Evolutionary conservation across 1,140 invertebrate species (phyloP), one percentile per base, ranked within the genome.

Genomic region (Sycophaga agraensis): DNA sequence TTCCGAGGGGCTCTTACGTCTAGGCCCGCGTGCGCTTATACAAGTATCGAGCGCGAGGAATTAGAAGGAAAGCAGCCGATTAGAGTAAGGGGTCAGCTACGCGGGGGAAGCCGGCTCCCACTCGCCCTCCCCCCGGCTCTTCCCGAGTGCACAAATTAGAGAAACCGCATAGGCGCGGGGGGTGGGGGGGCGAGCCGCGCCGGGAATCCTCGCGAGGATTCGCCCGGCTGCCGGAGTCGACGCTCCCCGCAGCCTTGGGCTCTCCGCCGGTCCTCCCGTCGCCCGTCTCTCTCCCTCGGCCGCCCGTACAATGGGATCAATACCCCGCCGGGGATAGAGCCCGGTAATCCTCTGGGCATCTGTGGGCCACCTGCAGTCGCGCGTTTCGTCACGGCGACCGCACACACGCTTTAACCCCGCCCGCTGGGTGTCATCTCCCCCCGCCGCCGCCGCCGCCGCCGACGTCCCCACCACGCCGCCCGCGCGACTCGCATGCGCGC

Each of bases 301-400:
- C 31, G 4, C 19, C 11, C 62, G 68, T 66, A 79, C 78, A 80
- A 77, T 79, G 70, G 76, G 77, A 79, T 79, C 76, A 74, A 78
- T 79, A 79, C 76, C 76, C 76, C 74, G 75, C 72, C 72, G 71
- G 76, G 76, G 74, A 78, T 78, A 77, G 77, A 79, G 72, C 71
- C 76, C 70, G 63, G 21, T 80, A 78, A 79, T 77, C 75, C 75
- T 66, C 9, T 63, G 63, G 66, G 76, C 77, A 78, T 80, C 76
- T 79, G 78, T 78, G 66, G 77, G 71, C 78, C 78, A 80, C 78
- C 78, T 80, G 78, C 78, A 79, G 77, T 77, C 72, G 72, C 56
- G 69, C 71, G 72, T 76, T 79, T 79, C 76, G 78, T 77, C 76
- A 79, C 74, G 73, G 73, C 59, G 68, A 70, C 70, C 74, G 72